Evolutionary conservation across 2,113 vertebrate genomes (phyloP).

Genomic region (Pygoscelis adeliae): DNA sequence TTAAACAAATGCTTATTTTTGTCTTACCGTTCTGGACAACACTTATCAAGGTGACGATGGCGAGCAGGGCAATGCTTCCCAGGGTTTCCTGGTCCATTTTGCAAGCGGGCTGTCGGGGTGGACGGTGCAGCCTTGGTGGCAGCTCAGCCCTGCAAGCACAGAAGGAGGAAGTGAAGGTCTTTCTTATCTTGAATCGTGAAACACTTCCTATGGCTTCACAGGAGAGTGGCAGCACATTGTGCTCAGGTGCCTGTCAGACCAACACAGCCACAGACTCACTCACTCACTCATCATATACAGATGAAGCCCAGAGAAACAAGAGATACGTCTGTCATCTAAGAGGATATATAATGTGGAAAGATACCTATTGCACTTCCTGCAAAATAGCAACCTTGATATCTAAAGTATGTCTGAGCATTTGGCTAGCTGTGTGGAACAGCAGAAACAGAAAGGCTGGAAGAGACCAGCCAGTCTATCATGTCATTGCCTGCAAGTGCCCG

Average conservation of each 20-base stretch:
- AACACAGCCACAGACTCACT: background rate
- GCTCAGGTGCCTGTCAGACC: background rate
- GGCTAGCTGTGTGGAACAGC: background rate
- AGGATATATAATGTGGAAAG: background rate
- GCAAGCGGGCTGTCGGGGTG: background rate
- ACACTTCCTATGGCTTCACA: slow-evolving; percentile 46
- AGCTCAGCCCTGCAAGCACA: background rate
- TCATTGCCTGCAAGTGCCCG: fast-evolving
- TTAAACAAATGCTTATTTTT: background rate
- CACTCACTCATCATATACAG: background rate
- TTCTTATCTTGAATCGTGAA: slow-evolving; percentile 50
- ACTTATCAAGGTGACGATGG: slow-evolving; percentile 87
- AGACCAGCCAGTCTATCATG: background rate
- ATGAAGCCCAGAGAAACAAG: background rate
- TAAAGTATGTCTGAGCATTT: background rate
- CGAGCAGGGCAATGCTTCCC: slow-evolving; percentile 85
- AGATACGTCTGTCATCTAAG: background rate
- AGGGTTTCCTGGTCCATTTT: slow-evolving; percentile 82
- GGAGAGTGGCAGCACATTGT: background rate
- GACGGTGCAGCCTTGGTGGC: background rate
- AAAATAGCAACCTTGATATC: background rate
- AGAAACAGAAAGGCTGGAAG: background rate
- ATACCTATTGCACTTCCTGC: background rate
- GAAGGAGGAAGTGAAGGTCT: slow-evolving; percentile 69
- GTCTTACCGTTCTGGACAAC: slow-evolving; percentile 90